phyloP scores from a whole-genome alignment of 2,888 invertebrate genomes.

The Monopis laevigella region DNA sequence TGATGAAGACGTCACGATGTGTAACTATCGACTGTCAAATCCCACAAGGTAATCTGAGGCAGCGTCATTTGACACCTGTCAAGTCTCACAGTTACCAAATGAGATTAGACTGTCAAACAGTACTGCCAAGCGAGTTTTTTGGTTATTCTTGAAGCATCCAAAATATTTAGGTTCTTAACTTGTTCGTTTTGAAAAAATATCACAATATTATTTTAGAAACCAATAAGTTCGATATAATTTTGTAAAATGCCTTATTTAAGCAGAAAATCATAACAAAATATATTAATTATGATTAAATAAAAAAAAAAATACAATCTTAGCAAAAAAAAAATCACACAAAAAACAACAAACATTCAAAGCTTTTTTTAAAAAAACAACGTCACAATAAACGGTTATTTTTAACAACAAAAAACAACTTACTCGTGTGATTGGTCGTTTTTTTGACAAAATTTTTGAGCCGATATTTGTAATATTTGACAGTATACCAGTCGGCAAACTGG shows the following conservation, averaged over 20 bases:
- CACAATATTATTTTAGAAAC: too few relatives aligned
- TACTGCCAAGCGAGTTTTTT: too few relatives aligned
- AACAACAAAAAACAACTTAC: slow-evolving; percentile 8
- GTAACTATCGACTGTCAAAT: slow-evolving; percentile 71
- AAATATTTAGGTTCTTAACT: too few relatives aligned
- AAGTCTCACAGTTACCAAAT: slow-evolving; percentile 97
- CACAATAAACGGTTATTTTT: neutral
- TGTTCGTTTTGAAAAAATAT: too few relatives aligned
- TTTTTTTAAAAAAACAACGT: slow-evolving; percentile 6
- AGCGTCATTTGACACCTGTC: slow-evolving; percentile 17
- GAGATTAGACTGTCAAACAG: slow-evolving; percentile 97
- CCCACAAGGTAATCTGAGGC: slow-evolving; percentile 89
- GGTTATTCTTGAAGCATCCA: too few relatives aligned
- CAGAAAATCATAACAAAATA: too few relatives aligned
- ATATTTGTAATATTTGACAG: slow-evolving; percentile 30
- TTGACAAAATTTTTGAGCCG: neutral
- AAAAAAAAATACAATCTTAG: too few relatives aligned
- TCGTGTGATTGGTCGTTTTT: slow-evolving; percentile 6
- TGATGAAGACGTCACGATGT: slow-evolving; percentile 55
- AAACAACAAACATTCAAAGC: slow-evolving; percentile 1
- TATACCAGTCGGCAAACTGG: slow-evolving; percentile 93
- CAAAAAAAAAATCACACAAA: slow-evolving; percentile 1
- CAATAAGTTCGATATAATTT: too few relatives aligned
- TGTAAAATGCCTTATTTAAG: too few relatives aligned
- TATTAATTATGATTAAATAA: too few relatives aligned